A percentile compares a stretch with the other conserved stretches of the same genome.
phyloP scores from a whole-genome alignment of 2,113 vertebrate species.

The Antechinus flavipes region DNA sequence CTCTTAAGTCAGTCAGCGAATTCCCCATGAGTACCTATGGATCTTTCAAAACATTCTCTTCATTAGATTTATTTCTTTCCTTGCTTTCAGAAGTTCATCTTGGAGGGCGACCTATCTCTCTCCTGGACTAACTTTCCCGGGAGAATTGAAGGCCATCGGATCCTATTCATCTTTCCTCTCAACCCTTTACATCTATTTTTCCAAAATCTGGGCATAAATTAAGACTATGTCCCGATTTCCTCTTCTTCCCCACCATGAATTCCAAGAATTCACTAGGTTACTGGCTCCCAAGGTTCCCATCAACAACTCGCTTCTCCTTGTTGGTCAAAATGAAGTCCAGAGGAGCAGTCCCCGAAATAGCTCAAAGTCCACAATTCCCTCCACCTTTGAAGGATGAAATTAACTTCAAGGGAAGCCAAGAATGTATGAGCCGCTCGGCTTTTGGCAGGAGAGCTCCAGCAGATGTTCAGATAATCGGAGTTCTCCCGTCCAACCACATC shows the following conservation, averaged over 20 bases:
- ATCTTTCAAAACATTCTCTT: neutral
- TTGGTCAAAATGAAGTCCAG: neutral
- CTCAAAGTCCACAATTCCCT: neutral
- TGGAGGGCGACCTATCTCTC: neutral
- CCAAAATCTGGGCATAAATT: neutral
- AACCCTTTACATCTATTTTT: neutral
- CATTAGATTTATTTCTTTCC: neutral
- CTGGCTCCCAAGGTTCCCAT: neutral
- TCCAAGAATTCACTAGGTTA: neutral
- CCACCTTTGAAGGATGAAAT: neutral
- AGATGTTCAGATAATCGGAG: neutral
- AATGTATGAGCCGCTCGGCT: neutral
- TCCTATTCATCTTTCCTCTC: neutral
- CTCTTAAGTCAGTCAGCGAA: neutral
- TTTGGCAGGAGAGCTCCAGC: neutral
- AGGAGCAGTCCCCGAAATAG: neutral
- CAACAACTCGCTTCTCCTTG: neutral
- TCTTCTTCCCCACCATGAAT: neutral
- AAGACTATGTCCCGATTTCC: neutral
- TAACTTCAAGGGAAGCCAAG: neutral
- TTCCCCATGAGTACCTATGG: neutral
- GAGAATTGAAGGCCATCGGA: neutral
- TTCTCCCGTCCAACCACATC: neutral
- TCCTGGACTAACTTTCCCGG: neutral
- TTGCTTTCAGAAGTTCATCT: neutral